phyloP scores from a whole-genome alignment of 2,797 vertebrate genomes.

The Ibycter americanus region DNA sequence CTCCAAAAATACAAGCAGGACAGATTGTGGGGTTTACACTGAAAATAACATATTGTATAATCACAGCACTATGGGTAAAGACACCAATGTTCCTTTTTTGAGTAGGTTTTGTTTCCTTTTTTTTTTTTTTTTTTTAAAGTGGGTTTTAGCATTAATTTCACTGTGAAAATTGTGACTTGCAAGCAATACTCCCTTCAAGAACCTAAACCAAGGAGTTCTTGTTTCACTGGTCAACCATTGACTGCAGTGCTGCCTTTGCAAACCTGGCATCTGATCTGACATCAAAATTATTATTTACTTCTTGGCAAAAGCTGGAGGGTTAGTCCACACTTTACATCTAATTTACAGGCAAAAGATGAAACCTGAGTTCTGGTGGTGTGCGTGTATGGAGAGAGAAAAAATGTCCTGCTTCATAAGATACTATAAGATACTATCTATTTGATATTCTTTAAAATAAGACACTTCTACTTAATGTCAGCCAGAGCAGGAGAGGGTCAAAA shows the following conservation, averaged over 20 bases:
- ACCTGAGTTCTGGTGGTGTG: neutral
- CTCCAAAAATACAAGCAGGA: conserved; percentile 10
- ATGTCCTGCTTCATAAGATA: neutral
- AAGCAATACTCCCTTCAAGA: neutral
- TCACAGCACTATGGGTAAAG: neutral
- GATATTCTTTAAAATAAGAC: neutral
- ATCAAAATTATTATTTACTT: conserved; percentile 5
- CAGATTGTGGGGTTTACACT: neutral
- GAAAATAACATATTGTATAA: conserved; percentile 3
- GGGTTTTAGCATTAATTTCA: neutral
- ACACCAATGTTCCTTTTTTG: neutral
- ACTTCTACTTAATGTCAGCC: neutral
- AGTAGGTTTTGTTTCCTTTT: neutral
- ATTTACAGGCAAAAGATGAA: neutral
- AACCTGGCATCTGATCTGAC: conserved; percentile 7
- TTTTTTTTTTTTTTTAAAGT: neutral
- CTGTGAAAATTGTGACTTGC: neutral
- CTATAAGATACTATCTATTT: neutral
- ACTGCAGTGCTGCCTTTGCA: neutral
- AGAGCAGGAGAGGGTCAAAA: neutral
- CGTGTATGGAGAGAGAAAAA: neutral
- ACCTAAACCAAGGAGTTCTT: neutral
- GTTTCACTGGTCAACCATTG: neutral
- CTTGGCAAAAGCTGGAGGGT: neutral
- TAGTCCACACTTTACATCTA: neutral